Percentiles rank a stretch among this genome's conserved stretches.
Evolutionary conservation across 2,888 invertebrate species (phyloP).

Genomic region (Tachina grossa): DNA sequence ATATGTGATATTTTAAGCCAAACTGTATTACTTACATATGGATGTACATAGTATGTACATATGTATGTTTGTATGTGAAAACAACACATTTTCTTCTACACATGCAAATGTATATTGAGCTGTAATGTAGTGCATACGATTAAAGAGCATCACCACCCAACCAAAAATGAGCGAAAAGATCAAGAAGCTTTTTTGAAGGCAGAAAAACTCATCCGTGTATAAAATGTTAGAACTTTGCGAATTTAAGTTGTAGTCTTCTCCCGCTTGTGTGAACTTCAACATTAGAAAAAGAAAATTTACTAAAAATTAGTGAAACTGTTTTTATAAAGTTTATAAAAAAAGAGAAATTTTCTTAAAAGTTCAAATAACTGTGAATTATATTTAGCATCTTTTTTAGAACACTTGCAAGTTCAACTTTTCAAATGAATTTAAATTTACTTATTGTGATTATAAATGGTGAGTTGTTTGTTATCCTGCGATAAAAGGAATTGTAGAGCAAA

Average conservation of each 20-base stretch:
- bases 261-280: slow-evolving; percentile 39
- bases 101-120: not conserved
- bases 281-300: slow-evolving; percentile 13
- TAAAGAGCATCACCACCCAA: slow-evolving; percentile 38
- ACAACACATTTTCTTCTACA: not conserved
- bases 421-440: slow-evolving; percentile 58
- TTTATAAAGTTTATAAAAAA: not conserved
- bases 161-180: slow-evolving; percentile 45
- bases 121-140: slow-evolving; percentile 1
- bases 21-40: too few species aligned
- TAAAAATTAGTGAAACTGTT: not conserved
- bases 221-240: slow-evolving; percentile 69
- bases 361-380: not conserved
- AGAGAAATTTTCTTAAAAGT: slow-evolving; percentile 4
- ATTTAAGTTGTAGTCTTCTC: slow-evolving; percentile 59
- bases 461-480: slow-evolving; percentile 50
- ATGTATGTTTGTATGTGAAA: not conserved
- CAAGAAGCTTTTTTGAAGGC: slow-evolving; percentile 65
- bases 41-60: too few species aligned
- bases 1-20: too few species aligned
- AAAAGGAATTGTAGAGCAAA: slow-evolving; percentile 24
- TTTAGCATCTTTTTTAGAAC: slow-evolving; percentile 1
- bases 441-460: slow-evolving; percentile 62
- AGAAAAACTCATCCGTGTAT: slow-evolving; percentile 65
- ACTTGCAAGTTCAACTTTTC: not conserved